Percentiles rank a stretch among this genome's conserved stretches.
phyloP scores from a whole-genome alignment of 2,797 vertebrate species.

The Myripristis murdjan region DNA sequence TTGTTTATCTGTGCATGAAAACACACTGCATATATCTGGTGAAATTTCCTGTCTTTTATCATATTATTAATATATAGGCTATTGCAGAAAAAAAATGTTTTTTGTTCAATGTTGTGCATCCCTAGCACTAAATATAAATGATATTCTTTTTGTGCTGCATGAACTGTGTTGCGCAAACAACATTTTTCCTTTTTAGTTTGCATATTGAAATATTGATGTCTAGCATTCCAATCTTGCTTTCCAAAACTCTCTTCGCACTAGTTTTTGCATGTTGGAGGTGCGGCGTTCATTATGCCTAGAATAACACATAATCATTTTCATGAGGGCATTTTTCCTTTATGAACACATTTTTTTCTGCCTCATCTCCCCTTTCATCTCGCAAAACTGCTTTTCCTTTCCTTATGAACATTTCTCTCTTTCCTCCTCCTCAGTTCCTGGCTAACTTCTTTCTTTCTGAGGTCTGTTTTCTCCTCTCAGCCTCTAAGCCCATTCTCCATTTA shows the following conservation, averaged over 20 bases:
- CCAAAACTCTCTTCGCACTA: neutral
- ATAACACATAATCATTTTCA: too few species aligned
- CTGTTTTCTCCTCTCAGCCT: slow-evolving; percentile 44
- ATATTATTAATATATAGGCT: too few species aligned
- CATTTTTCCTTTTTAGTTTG: too few species aligned
- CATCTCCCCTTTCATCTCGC: slow-evolving; percentile 46
- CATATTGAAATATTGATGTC: neutral
- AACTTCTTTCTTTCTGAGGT: slow-evolving; percentile 29
- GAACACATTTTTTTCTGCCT: neutral
- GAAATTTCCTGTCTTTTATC: too few species aligned
- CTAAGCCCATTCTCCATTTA: slow-evolving; percentile 68
- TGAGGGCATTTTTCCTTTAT: too few species aligned
- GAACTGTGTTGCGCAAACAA: too few species aligned
- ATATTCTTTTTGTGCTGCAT: too few species aligned
- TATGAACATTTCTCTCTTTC: slow-evolving; percentile 8
- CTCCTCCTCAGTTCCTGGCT: slow-evolving; percentile 3
- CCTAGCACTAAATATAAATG: too few species aligned
- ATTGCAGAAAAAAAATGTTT: too few species aligned
- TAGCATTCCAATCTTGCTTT: neutral
- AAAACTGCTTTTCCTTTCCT: slow-evolving; percentile 10
- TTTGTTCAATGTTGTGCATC: too few species aligned
- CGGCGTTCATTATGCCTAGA: neutral
- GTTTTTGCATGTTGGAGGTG: neutral
- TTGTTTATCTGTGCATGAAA: too few species aligned
- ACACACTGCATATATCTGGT: too few species aligned